A percentile compares a stretch with the other conserved stretches of the same genome.
phyloP scores from a whole-genome alignment of 2,797 vertebrate species.

The Mormyrops boulengeri region DNA sequence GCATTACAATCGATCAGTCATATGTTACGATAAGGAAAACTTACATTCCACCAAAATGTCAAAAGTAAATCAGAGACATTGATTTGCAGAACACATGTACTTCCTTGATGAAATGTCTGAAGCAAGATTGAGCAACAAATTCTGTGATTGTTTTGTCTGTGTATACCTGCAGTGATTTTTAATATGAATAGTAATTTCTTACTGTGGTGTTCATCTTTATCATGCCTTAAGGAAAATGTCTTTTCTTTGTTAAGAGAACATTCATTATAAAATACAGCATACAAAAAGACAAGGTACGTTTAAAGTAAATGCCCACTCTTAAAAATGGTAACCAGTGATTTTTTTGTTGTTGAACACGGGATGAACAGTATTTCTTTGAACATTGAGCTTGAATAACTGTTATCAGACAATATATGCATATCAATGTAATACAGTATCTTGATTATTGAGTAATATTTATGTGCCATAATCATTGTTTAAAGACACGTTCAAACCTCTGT shows the following conservation, averaged over 20 bases:
- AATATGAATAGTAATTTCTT: neutral
- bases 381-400: neutral
- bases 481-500: neutral
- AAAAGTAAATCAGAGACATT: neutral
- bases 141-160: neutral
- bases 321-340: neutral
- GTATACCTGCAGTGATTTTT: neutral
- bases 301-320: neutral
- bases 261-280: constrained; percentile 18
- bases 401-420: neutral
- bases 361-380: neutral
- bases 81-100: neutral
- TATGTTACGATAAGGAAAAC: neutral
- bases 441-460: neutral
- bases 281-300: constrained; percentile 11
- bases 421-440: constrained; percentile 11
- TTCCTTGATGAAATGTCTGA: neutral
- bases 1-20: constrained; percentile 17
- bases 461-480: neutral
- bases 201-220: neutral
- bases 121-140: neutral
- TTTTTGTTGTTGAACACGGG: neutral
- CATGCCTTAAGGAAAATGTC: neutral
- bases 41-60: constrained; percentile 11
- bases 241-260: constrained; percentile 1